Conservation (phyloP, 2,797 vertebrate genomes). For the Enteromius unitaeniatus region DNA sequence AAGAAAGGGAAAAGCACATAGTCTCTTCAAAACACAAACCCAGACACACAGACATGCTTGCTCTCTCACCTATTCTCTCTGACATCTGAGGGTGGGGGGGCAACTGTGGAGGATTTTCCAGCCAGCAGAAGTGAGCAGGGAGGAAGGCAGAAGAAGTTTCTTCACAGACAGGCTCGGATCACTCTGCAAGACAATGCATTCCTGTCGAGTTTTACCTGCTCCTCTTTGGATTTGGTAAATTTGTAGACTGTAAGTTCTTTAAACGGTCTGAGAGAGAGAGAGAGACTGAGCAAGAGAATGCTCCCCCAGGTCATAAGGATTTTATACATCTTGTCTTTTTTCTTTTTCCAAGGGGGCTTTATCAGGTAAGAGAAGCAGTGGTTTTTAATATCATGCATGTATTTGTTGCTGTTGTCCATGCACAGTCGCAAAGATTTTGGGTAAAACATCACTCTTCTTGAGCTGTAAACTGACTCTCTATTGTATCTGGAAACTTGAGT, state of each 20-base stretch:
- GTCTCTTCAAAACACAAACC: constrained; percentile 52
- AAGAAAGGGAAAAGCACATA: constrained; percentile 56
- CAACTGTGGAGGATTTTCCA: constrained; percentile 71
- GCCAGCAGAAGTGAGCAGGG: constrained; percentile 67
- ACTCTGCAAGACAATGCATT: constrained; percentile 76
- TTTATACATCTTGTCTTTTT: constrained; percentile 79
- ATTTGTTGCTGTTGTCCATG: not conserved
- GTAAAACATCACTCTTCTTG: not conserved
- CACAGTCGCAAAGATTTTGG: too few species aligned
- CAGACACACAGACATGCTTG: constrained; percentile 57
- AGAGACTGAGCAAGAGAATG: constrained; percentile 78
- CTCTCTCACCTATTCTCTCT: constrained; percentile 55
- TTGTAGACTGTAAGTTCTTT: constrained; percentile 69
- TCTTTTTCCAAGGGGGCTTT: constrained; percentile 81
- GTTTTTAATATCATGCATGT: constrained; percentile 3
- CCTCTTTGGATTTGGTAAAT: constrained; percentile 79
- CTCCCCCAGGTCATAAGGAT: constrained; percentile 81
- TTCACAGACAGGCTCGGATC: constrained; percentile 72
- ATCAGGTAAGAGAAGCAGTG: constrained; percentile 75
- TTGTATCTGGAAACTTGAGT: not conserved
- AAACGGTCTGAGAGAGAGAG: constrained; percentile 61
- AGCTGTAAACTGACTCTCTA: not conserved
- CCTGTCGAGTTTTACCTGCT: constrained; percentile 66
- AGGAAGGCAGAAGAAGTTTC: constrained; percentile 77
- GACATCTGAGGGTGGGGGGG: constrained; percentile 57